Evolutionary conservation across 2,888 invertebrate species (phyloP).

Genomic region (Hydroisotoma schaefferi): DNA sequence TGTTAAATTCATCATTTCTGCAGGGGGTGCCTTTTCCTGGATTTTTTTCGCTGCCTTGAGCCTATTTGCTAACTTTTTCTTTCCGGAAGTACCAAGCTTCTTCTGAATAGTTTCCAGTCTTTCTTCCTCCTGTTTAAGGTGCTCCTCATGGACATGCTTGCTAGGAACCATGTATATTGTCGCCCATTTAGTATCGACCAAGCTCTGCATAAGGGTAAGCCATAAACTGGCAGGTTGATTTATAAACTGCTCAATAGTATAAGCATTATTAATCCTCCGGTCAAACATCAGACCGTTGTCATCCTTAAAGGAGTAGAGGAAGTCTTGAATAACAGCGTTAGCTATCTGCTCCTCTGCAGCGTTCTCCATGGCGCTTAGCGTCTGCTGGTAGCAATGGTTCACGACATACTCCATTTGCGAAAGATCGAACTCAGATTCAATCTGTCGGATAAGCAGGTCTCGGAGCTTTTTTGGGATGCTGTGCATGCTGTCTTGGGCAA

Average conservation of each 20-base stretch:
- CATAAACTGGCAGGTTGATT: slow-evolving; percentile 25
- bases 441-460: slow-evolving; percentile 4
- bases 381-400: slow-evolving; percentile 14
- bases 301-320: slow-evolving; percentile 19
- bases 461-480: slow-evolving; percentile 14
- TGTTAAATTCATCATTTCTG: slow-evolving; percentile 11
- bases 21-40: slow-evolving; percentile 1
- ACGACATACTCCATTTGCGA: slow-evolving; percentile 18
- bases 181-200: slow-evolving; percentile 25
- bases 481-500: slow-evolving; percentile 9
- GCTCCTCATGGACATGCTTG: not conserved
- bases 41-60: slow-evolving; percentile 19
- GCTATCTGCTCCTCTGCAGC: slow-evolving; percentile 22
- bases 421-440: slow-evolving; percentile 6
- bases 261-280: slow-evolving; percentile 24
- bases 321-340: slow-evolving; percentile 23
- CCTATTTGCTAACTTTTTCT: slow-evolving; percentile 18
- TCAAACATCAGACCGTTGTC: slow-evolving; percentile 27
- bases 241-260: slow-evolving; percentile 29
- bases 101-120: not conserved
- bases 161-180: slow-evolving; percentile 24
- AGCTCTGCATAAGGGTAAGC: slow-evolving; percentile 18
- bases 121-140: not conserved
- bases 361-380: slow-evolving; percentile 23
- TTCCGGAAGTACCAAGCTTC: slow-evolving; percentile 8